Percentiles rank a stretch among this genome's conserved stretches.
These are phyloP conservation scores for Channa maculata DNA, from an alignment of 2,113 vertebrate species.

Conservation along the genomic window DNA sequence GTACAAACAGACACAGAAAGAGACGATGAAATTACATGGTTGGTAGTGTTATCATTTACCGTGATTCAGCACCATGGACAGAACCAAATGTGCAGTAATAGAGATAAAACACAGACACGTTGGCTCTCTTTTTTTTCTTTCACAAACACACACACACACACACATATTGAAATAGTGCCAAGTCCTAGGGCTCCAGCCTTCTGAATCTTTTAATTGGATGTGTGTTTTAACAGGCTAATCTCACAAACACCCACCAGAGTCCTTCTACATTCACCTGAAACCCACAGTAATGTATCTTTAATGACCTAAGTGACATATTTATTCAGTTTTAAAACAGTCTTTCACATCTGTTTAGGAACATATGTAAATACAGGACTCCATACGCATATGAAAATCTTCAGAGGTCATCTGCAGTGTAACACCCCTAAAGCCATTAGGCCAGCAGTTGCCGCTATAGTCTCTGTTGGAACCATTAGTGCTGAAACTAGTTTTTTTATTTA, in stretches of 20 bases:
- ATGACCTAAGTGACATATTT: constrained; percentile 41
- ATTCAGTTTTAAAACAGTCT: constrained; percentile 52
- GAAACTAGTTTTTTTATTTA: neutral
- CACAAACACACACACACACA: constrained; percentile 15
- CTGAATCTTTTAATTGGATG: constrained; percentile 74
- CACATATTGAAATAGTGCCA: constrained; percentile 32
- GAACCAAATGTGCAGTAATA: constrained; percentile 59
- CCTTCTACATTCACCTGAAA: constrained; percentile 30
- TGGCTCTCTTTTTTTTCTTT: constrained; percentile 14
- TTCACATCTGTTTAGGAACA: constrained; percentile 3
- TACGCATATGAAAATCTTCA: neutral
- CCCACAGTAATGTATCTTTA: constrained; percentile 50
- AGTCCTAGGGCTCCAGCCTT: constrained; percentile 56
- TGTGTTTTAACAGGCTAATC: constrained; percentile 73
- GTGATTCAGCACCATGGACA: constrained; percentile 59
- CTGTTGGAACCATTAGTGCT: neutral
- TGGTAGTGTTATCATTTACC: constrained; percentile 55
- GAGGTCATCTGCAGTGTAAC: constrained; percentile 11
- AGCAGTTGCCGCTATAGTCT: constrained; percentile 1
- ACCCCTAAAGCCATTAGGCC: constrained; percentile 6
- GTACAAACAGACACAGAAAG: constrained; percentile 12
- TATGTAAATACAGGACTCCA: neutral
- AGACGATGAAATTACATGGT: constrained; percentile 54
- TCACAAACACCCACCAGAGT: constrained; percentile 66
- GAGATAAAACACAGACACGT: constrained; percentile 66